phyloP scores from a whole-genome alignment of 1,140 invertebrate species.

The Drosophila sucinea region DNA sequence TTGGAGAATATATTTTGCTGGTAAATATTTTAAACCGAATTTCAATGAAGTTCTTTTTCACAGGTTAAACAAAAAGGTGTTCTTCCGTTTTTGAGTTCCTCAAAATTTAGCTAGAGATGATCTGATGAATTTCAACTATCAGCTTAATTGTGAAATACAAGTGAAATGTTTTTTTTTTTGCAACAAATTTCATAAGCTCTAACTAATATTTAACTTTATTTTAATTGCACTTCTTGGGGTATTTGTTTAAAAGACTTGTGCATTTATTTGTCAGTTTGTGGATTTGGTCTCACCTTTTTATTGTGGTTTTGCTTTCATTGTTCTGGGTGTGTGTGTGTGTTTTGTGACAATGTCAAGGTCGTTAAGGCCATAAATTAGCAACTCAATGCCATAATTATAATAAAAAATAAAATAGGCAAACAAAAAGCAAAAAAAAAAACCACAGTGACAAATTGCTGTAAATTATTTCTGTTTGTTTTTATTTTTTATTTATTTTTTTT shows the following conservation, averaged over 20 bases:
- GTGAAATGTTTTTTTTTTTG: too few species aligned
- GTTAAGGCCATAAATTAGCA: slow-evolving; percentile 31
- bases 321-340: neutral
- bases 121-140: too few species aligned
- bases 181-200: too few species aligned
- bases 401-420: slow-evolving; percentile 12
- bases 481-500: slow-evolving; percentile 1
- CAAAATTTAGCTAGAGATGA: too few species aligned
- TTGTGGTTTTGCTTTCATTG: neutral
- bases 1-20: too few species aligned
- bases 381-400: slow-evolving; percentile 6
- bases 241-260: neutral
- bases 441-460: slow-evolving; percentile 6
- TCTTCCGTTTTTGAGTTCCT: too few species aligned
- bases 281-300: neutral
- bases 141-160: too few species aligned
- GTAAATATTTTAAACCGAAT: too few species aligned
- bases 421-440: neutral
- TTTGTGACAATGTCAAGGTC: slow-evolving; percentile 49
- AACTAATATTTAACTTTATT: neutral
- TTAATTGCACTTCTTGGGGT: neutral
- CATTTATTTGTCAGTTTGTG: neutral
- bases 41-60: too few species aligned
- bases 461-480: neutral
- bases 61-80: too few species aligned